Percentiles rank a stretch among this genome's conserved stretches.
Evolutionary conservation across 2,888 invertebrate species (phyloP).

Genomic region (Cyrtodaria siliqua): DNA sequence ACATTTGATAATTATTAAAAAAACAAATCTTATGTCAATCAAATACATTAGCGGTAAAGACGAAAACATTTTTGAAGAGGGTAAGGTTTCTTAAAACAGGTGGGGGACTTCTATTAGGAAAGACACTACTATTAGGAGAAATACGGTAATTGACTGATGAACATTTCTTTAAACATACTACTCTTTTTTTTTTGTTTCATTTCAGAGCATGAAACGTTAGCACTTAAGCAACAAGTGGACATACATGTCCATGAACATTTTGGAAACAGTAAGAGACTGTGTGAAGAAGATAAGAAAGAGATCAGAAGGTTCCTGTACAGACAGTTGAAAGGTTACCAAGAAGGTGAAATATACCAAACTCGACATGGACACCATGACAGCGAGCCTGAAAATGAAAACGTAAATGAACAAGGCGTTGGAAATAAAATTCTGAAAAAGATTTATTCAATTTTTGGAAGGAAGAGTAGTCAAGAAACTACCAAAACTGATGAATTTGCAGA

Average conservation of each 20-base stretch:
- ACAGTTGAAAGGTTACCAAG: constrained; percentile 27
- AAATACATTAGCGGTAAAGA: no score
- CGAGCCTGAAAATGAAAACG: not conserved
- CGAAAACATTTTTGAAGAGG: no score
- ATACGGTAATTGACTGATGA: no score
- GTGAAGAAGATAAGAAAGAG: constrained; percentile 76
- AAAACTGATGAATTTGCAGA: not conserved
- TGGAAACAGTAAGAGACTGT: constrained; percentile 75
- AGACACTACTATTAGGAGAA: no score
- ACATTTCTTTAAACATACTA: no score
- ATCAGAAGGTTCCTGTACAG: constrained; percentile 68
- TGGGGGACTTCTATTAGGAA: no score
- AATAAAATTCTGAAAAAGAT: constrained; percentile 32
- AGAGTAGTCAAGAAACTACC: not conserved
- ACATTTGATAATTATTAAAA: no score
- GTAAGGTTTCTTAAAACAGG: no score
- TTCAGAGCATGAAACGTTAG: constrained; percentile 48
- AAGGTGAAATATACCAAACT: constrained; percentile 4
- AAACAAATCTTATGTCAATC: no score
- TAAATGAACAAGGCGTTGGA: constrained; percentile 29
- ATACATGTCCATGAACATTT: constrained; percentile 76
- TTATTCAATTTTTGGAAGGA: constrained; percentile 22
- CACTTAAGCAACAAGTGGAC: constrained; percentile 66
- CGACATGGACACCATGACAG: not conserved
- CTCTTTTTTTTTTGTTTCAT: no score